These are phyloP conservation scores for Apamea crenata DNA, from an alignment of 2,888 invertebrate genomes.

Conservation along the genomic window DNA sequence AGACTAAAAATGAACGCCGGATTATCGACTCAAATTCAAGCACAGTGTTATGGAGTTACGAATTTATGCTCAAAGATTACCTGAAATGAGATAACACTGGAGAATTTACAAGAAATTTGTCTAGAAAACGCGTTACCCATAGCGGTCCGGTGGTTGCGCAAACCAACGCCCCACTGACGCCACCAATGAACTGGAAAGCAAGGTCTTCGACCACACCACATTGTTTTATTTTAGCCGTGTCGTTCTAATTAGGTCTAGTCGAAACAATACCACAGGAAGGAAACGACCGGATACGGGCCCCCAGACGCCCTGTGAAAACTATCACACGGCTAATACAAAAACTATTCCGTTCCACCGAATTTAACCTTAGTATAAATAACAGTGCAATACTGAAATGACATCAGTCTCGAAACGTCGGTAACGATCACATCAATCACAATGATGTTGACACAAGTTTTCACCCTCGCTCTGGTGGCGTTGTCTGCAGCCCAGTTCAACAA, in stretches of 20 bases:
- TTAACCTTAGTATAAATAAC: constrained; percentile 88
- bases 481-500: constrained; percentile 76
- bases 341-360: constrained; percentile 85
- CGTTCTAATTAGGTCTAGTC: constrained; percentile 88
- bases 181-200: constrained; percentile 89
- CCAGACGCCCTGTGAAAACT: constrained; percentile 83
- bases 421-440: constrained; percentile 71
- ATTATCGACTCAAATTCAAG: constrained; percentile 31
- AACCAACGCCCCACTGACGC: constrained; percentile 83
- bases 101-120: constrained; percentile 70
- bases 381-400: constrained; percentile 85
- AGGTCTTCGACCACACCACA: constrained; percentile 86
- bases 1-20: constrained; percentile 36
- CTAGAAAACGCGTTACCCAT: constrained; percentile 84
- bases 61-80: constrained; percentile 38
- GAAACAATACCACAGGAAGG: constrained; percentile 90
- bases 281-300: constrained; percentile 83
- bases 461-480: constrained; percentile 75
- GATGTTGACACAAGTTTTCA: constrained; percentile 81
- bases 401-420: constrained; percentile 84
- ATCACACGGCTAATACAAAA: constrained; percentile 81
- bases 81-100: constrained; percentile 66
- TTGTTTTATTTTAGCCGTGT: constrained; percentile 85
- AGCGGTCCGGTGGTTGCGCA: constrained; percentile 82
- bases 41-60: not conserved